These are phyloP conservation scores for Neostethus bicornis DNA, from an alignment of 2,797 vertebrate species.

Conservation along the genomic window DNA sequence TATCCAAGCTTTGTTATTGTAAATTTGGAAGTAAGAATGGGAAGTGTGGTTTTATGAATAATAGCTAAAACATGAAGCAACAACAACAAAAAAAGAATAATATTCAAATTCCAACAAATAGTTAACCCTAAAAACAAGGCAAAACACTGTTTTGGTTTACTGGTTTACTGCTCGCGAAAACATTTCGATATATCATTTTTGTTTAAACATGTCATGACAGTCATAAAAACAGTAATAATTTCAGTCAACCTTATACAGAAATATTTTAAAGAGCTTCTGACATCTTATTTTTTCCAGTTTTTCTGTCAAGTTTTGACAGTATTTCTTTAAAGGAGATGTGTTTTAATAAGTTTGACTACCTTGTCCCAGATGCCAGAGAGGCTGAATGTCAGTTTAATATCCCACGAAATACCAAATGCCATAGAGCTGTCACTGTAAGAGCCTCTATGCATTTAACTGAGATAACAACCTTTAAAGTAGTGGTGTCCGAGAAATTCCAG, in stretches of 20 bases:
- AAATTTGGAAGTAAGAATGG: background rate
- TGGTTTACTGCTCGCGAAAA: too few relatives aligned
- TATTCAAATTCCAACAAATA: background rate
- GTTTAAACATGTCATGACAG: background rate
- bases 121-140: too few relatives aligned
- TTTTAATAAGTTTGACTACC: background rate
- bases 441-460: slow-evolving; percentile 28
- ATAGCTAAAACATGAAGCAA: too few relatives aligned
- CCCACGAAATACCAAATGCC: slow-evolving; percentile 22
- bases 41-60: background rate
- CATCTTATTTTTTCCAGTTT: slow-evolving; percentile 9
- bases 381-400: slow-evolving; percentile 24
- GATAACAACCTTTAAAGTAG: slow-evolving; percentile 34
- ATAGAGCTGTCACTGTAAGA: slow-evolving; percentile 32
- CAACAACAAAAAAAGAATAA: background rate
- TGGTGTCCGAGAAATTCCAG: slow-evolving; percentile 11
- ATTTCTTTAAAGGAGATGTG: background rate
- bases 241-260: slow-evolving; percentile 7
- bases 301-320: slow-evolving; percentile 18
- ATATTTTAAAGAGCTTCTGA: slow-evolving; percentile 9
- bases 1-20: too few relatives aligned
- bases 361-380: slow-evolving; percentile 32
- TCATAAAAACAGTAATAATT: background rate
- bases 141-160: too few relatives aligned
- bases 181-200: background rate